Conservation (phyloP, 2,888 invertebrate species). For the Plutella xylostella region DNA sequence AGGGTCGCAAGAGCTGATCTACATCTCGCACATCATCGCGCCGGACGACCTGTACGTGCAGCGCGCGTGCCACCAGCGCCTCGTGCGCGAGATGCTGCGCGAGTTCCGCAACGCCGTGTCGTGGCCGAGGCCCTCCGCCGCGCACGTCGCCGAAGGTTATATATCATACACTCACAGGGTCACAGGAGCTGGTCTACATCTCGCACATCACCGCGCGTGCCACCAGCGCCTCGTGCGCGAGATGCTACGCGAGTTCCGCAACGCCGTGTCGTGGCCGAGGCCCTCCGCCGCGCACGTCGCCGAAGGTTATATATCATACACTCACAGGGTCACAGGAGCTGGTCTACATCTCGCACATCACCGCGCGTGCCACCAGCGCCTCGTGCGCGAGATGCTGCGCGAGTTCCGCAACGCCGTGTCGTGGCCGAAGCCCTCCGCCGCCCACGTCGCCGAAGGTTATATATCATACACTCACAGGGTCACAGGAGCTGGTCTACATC, state of each 20-base stretch:
- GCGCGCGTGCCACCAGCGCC: constrained; percentile 37
- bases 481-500: constrained; percentile 61
- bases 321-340: constrained; percentile 59
- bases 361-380: constrained; percentile 39
- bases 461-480: too few species aligned
- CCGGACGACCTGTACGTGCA: constrained; percentile 75
- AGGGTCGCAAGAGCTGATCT: constrained; percentile 61
- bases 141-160: constrained; percentile 40
- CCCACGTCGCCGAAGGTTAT: constrained; percentile 44
- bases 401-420: constrained; percentile 45
- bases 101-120: constrained; percentile 45
- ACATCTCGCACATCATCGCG: constrained; percentile 69
- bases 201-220: constrained; percentile 63
- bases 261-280: constrained; percentile 36
- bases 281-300: constrained; percentile 35
- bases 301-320: too few species aligned
- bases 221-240: constrained; percentile 44
- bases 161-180: constrained; percentile 29
- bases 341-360: constrained; percentile 69
- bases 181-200: constrained; percentile 61
- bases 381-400: constrained; percentile 44
- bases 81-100: constrained; percentile 44
- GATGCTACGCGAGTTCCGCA: constrained; percentile 44
- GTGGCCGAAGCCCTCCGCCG: constrained; percentile 36
- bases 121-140: constrained; percentile 36